Conservation (phyloP, 2,888 invertebrate genomes). For the Villa cingulata region DNA sequence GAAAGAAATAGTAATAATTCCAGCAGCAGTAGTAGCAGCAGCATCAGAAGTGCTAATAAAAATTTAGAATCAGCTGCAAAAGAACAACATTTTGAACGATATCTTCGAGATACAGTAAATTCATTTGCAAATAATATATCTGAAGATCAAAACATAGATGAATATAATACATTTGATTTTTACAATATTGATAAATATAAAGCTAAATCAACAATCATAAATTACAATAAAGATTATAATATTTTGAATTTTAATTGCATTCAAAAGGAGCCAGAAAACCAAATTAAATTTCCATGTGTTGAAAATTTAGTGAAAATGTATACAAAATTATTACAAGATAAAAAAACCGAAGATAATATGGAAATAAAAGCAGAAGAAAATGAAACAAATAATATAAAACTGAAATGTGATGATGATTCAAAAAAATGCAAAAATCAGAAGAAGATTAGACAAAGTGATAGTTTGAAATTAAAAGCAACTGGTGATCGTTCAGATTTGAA, state of each 20-base stretch:
- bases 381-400: not conserved
- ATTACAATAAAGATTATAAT: too few relatives aligned
- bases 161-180: too few relatives aligned
- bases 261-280: not conserved
- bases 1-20: not conserved
- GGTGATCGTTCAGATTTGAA: slow-evolving; percentile 14
- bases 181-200: too few relatives aligned
- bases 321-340: slow-evolving; percentile 16
- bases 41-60: not conserved
- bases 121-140: not conserved
- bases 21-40: not conserved
- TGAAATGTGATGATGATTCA: not conserved
- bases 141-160: not conserved
- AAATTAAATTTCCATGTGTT: slow-evolving; percentile 17
- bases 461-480: not conserved
- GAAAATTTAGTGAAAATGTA: slow-evolving; percentile 19
- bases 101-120: not conserved
- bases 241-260: not conserved
- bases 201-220: too few relatives aligned
- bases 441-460: too few relatives aligned
- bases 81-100: not conserved
- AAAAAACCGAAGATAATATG: slow-evolving; percentile 11
- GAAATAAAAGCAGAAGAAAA: not conserved
- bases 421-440: not conserved
- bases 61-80: not conserved